Base-by-base conservation (phyloP, 2,888 invertebrate species). In the Acronicta alni region DNA sequence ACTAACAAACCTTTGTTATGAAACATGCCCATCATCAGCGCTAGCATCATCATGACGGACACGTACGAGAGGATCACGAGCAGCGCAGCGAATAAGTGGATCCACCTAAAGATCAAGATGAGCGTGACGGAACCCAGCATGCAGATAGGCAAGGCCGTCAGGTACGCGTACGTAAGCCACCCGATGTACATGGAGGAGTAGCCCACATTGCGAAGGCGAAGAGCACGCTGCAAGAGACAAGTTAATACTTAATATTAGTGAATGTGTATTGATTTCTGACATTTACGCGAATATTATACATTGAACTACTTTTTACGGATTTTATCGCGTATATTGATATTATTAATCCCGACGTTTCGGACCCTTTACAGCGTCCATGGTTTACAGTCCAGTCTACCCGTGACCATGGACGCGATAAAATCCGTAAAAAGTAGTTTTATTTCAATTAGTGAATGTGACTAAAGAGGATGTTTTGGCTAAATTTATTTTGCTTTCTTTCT, bases 31-130 rank as follows among this genome's bases (percentile, higher is more conserved):
- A 91, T 88, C 30, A 92, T 85, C n/a, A 92, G 58, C 0, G 91
- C 87, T 0, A 88, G 59, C 87, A 90, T 87, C 16, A 88, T 81
- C 87, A 90, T 90, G 5, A 92, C 86, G 0, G 87, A 82, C n/a
- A 84, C 64, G 65, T 92, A 93, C 0, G 83, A 79, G 1, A 90
- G 65, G 39, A 92, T 58, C 9, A 89, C 79, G 39, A 89, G 43
- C 20, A 92, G 62, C 0, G 88, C 86, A 48, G 78, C 79, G 2
- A 90, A n/a, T 15, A 92, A 66, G 48, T 91, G 87, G 65, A 93
- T 89, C 93, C 93, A 93, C 14, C 93, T 78, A 82, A 92, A 93
- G 63, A 91, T 87, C 35, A 91, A 81, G 58, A 89, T 90, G 18
- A 93, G 82, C 0, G 89, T 80, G 42, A 90, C 58, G 46, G 88